Percentiles rank a stretch among this genome's conserved stretches.
Evolutionary conservation across 2,113 vertebrate genomes (phyloP).

Genomic region (Mellivora capensis): DNA sequence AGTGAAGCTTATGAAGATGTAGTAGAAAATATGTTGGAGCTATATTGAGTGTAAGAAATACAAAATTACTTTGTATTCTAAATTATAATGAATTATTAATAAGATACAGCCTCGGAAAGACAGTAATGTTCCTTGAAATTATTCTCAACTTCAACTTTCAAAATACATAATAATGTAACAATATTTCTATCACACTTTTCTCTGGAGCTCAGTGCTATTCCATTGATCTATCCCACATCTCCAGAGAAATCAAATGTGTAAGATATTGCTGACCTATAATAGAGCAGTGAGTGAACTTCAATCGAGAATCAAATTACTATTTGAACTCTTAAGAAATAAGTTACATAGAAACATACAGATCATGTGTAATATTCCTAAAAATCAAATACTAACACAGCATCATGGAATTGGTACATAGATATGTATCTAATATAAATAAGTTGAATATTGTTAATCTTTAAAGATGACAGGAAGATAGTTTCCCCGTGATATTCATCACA

Average conservation of each 20-base stretch:
- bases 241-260: background rate
- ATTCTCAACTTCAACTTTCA: background rate
- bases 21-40: background rate
- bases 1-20: background rate
- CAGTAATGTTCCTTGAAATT: background rate
- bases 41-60: background rate
- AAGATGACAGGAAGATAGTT: background rate
- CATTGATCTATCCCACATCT: no score
- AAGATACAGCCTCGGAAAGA: background rate
- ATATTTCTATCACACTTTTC: background rate
- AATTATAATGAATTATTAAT: background rate
- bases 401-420: background rate
- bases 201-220: background rate
- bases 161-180: background rate
- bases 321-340: background rate
- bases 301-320: background rate
- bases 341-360: background rate
- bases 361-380: background rate
- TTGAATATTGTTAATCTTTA: background rate
- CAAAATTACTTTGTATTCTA: background rate
- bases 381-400: background rate
- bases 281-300: background rate
- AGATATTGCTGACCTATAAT: background rate
- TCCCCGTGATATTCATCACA: background rate
- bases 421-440: background rate